Evolutionary conservation across 1,140 invertebrate species (phyloP).

Genomic region (Drosophila leontia): DNA sequence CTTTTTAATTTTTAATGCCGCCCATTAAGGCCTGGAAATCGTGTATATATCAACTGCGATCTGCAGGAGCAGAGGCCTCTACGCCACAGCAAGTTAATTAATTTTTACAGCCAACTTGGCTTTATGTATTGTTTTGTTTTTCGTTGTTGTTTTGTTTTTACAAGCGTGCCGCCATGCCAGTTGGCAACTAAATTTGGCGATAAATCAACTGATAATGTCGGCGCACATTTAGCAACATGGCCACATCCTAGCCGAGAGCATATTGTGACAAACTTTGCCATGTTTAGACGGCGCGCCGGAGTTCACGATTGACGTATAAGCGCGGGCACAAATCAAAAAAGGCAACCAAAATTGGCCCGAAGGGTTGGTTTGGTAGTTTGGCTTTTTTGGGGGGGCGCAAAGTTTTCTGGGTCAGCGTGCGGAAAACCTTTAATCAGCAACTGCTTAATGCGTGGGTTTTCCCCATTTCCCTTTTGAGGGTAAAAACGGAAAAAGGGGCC

Average conservation of each 20-base stretch:
- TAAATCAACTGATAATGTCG: constrained; percentile 82
- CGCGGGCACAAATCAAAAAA: constrained; percentile 43
- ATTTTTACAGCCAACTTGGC: constrained; percentile 55
- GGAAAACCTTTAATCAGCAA: constrained; percentile 53
- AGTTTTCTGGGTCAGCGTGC: constrained; percentile 50
- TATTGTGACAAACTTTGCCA: constrained; percentile 50
- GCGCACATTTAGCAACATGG: constrained; percentile 62
- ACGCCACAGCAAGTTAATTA: constrained; percentile 72
- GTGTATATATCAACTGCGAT: constrained; percentile 53
- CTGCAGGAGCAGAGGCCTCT: constrained; percentile 8
- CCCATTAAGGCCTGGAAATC: constrained; percentile 56
- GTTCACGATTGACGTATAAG: constrained; percentile 24
- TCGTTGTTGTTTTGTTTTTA: constrained; percentile 37
- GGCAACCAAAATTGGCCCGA: constrained; percentile 10
- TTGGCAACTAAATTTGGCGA: constrained; percentile 73
- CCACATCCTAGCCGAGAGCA: not conserved
- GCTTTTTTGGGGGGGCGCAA: constrained; percentile 1
- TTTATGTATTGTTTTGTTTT: constrained; percentile 28
- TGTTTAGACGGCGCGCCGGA: constrained; percentile 25
- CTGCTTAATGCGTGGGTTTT: constrained; percentile 42
- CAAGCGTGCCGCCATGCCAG: constrained; percentile 41
- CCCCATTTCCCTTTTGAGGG: constrained; percentile 13
- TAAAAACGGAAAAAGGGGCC: not conserved
- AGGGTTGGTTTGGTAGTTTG: constrained; percentile 9
- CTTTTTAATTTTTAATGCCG: constrained; percentile 62